Evolutionary conservation across 2,888 invertebrate genomes (phyloP).

Genomic region (Dascillus cervinus): DNA sequence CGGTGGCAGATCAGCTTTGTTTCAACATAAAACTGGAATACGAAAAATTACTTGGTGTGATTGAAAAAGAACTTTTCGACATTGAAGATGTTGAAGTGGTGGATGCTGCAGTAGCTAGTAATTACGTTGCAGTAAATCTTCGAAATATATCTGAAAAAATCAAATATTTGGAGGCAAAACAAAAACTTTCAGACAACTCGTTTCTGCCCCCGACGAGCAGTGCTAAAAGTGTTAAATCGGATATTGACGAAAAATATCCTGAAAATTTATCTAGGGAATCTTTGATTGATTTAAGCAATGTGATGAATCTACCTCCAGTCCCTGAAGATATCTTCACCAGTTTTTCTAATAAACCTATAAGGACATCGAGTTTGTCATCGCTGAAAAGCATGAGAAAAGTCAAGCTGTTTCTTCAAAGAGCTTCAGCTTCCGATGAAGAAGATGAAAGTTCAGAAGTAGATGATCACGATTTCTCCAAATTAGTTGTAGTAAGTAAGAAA

Average conservation of each 20-base stretch:
- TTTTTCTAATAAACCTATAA: conserved; percentile 37
- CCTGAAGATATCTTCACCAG: conserved; percentile 44
- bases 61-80: conserved; percentile 36
- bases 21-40: conserved; percentile 30
- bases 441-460: conserved; percentile 39
- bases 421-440: conserved; percentile 41
- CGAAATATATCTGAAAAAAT: conserved; percentile 35
- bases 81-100: conserved; percentile 30
- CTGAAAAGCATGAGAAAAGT: conserved; percentile 43
- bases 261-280: conserved; percentile 43
- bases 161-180: conserved; percentile 30
- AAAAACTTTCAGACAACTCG: conserved; percentile 21
- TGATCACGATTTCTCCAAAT: conserved; percentile 27
- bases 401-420: conserved; percentile 41
- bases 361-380: conserved; percentile 42
- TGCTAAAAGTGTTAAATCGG: conserved; percentile 36
- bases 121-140: conserved; percentile 16
- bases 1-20: conserved; percentile 17
- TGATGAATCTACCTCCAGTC: conserved; percentile 41
- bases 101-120: conserved; percentile 18
- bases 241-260: conserved; percentile 44
- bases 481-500: conserved; percentile 9
- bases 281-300: conserved; percentile 39
- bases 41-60: conserved; percentile 33
- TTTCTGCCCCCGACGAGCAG: conserved; percentile 26